These are phyloP conservation scores for Dendrocincla fuliginosa DNA, from an alignment of 2,797 vertebrate species.

Conservation along the genomic window DNA sequence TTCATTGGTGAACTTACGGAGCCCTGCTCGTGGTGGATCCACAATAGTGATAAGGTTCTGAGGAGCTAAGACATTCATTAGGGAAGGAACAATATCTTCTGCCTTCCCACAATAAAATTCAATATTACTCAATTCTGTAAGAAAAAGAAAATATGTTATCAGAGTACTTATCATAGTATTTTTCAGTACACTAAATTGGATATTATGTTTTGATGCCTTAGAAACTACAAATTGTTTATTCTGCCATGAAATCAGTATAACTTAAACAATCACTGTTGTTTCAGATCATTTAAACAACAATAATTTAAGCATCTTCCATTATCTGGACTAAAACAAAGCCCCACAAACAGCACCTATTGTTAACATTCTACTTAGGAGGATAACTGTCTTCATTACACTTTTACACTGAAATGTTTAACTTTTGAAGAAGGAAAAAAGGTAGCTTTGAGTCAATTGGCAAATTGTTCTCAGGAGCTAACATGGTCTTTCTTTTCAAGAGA, in stretches of 20 bases:
- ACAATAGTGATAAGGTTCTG: conserved; percentile 87
- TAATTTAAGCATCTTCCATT: neutral
- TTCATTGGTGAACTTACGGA: conserved; percentile 83
- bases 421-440: neutral
- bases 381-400: neutral
- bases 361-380: neutral
- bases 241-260: neutral
- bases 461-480: neutral
- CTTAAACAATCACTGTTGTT: neutral
- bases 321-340: neutral
- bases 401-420: neutral
- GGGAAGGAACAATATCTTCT: conserved; percentile 88
- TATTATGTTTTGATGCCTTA: neutral
- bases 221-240: neutral
- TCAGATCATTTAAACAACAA: neutral
- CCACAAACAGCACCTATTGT: neutral
- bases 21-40: conserved; percentile 93
- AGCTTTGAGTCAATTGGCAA: neutral
- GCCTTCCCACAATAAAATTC: conserved; percentile 95
- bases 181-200: neutral
- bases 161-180: neutral
- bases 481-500: neutral
- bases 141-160: neutral
- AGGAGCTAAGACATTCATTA: conserved; percentile 84
- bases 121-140: conserved; percentile 85